Evolutionary conservation across 2,888 invertebrate genomes (phyloP), one percentile per base, ranked within the genome.

Genomic region (Luperina nickerlii): DNA sequence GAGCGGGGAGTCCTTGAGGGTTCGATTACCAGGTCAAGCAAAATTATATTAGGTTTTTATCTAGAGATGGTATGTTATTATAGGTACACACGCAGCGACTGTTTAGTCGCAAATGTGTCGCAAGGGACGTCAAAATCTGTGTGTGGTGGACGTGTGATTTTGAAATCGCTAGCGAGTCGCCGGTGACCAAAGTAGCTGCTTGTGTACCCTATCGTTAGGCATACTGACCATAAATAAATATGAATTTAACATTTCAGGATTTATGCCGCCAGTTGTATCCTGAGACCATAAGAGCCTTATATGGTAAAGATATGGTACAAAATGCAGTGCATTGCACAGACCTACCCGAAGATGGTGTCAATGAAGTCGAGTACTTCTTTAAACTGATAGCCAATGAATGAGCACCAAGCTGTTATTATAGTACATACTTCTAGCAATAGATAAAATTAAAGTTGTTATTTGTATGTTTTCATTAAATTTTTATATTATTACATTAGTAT

Each of bases 261-360:
- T 80, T 96, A 82, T 94, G 95, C 87, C 94, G 96, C 54, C 98
- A 98, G 89, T 95, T 99, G 78, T 97, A 99, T 82, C 99, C 99
- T 0, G 97, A 98, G 82, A 98, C 98, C 6, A 96, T 99, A 69
- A 97, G 99, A 92, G 99, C 99, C 13, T 97, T 97, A 86, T 99
- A 98, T 97, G 99, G 99, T 0, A 97, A 97, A 87, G 97, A 97
- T 83, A 98, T 98, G 93, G 97, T 98, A 67, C 97, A 98, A 90
- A 99, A 99, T 97, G 99, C 98, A 15, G 97, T 99, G 1, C 99
- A 99, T 94, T 99, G 99, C 93, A 99, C 99, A 7, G 99, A 99
- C 97, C 97, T 99, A 69, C 97, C 98, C 0, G 99, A 99, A 92
- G 99, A 99, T 96, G 98, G 98, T 1, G 94, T 97, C 79, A 93